A percentile compares a stretch with the other conserved stretches of the same genome.
Evolutionary conservation across 53 echinoderm and acorn worm species (phyloP).

Genomic region (Pentamera pediparva): DNA sequence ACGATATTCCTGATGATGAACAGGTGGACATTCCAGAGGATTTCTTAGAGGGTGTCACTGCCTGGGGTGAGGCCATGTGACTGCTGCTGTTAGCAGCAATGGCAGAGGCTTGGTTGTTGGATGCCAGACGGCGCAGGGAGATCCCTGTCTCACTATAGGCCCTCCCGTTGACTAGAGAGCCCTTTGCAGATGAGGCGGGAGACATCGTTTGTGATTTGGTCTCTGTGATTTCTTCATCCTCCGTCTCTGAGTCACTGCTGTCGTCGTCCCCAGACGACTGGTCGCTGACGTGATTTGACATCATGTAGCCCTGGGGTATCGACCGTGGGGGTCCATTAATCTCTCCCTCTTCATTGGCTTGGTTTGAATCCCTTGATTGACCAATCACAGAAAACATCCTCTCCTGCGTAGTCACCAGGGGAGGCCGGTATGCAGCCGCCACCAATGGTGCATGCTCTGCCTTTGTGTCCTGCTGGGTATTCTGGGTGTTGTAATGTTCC

Average conservation of each 20-base stretch:
- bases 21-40: conserved; percentile 44
- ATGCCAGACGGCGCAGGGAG: conserved; percentile 1
- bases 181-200: not conserved
- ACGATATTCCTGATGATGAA: conserved; percentile 79
- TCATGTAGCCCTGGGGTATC: conserved; percentile 20
- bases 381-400: conserved; percentile 38
- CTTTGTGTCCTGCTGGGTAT: conserved; percentile 12
- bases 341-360: not conserved
- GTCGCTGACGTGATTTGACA: conserved; percentile 34
- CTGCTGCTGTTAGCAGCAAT: not conserved
- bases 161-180: conserved; percentile 2
- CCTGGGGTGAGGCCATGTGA: not conserved
- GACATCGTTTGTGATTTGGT: conserved; percentile 27
- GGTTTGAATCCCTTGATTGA: conserved; percentile 11
- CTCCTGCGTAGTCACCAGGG: conserved; percentile 45
- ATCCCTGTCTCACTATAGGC: not conserved
- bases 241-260: not conserved
- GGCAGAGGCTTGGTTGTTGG: conserved; percentile 16
- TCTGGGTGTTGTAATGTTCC: conserved; percentile 14
- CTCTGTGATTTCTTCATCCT: not conserved
- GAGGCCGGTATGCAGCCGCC: conserved; percentile 47
- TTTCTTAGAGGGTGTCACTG: conserved; percentile 3
- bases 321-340: not conserved
- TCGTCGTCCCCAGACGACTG: conserved; percentile 20
- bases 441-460: conserved; percentile 25